These are phyloP conservation scores for Helleia helle DNA, from an alignment of 2,888 invertebrate genomes.

Conservation along the genomic window DNA sequence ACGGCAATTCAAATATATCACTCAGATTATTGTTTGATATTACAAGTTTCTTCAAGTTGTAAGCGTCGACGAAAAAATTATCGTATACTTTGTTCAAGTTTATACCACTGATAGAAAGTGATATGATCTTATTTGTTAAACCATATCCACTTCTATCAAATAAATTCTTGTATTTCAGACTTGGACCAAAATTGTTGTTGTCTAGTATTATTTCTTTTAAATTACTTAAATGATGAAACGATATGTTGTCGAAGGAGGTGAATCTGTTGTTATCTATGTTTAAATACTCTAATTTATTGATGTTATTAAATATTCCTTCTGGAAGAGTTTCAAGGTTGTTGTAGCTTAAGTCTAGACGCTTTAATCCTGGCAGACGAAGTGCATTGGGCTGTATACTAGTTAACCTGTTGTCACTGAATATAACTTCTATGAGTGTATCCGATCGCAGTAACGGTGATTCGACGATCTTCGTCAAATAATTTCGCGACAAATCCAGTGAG, in stretches of 20 bases:
- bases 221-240: slow-evolving; percentile 46
- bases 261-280: slow-evolving; percentile 60
- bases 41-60: slow-evolving; percentile 54
- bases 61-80: slow-evolving; percentile 55
- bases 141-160: slow-evolving; percentile 53
- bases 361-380: slow-evolving; percentile 43
- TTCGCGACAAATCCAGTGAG: slow-evolving; percentile 47
- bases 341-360: slow-evolving; percentile 50
- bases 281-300: slow-evolving; percentile 51
- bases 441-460: slow-evolving; percentile 35
- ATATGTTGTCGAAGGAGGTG: slow-evolving; percentile 41
- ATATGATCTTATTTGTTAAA: slow-evolving; percentile 42
- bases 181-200: slow-evolving; percentile 51
- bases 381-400: slow-evolving; percentile 33
- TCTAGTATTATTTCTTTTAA: slow-evolving; percentile 56
- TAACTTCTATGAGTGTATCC: slow-evolving; percentile 33
- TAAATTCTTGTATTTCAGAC: slow-evolving; percentile 38
- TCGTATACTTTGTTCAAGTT: slow-evolving; percentile 40
- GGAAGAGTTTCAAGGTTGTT: slow-evolving; percentile 49
- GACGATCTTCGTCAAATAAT: slow-evolving; percentile 35
- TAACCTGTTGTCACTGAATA: slow-evolving; percentile 43
- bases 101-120: slow-evolving; percentile 44
- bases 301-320: slow-evolving; percentile 41
- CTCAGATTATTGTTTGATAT: slow-evolving; percentile 71
- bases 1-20: slow-evolving; percentile 71